phyloP scores from a whole-genome alignment of 2,888 invertebrate genomes.

The Mythimna vitellina region DNA sequence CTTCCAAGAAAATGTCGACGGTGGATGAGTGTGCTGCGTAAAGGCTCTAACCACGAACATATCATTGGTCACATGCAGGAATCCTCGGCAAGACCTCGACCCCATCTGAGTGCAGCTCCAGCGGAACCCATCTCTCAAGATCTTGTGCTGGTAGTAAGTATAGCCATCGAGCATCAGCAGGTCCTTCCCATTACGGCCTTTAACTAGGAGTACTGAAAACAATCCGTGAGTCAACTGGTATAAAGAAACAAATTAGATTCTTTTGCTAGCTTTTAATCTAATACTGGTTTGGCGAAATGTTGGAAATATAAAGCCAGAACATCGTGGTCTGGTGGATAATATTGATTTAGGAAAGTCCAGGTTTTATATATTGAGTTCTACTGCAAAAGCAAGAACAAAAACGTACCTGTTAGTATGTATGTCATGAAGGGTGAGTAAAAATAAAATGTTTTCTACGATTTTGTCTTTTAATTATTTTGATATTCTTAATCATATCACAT shows the following conservation, averaged over 20 bases:
- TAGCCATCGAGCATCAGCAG: conserved; percentile 85
- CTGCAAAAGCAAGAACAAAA: neutral
- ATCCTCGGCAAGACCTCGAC: conserved; percentile 85
- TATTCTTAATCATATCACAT: neutral
- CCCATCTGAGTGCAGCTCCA: conserved; percentile 90
- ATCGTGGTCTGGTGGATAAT: neutral
- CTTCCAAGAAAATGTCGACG: conserved; percentile 81
- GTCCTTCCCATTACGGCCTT: conserved; percentile 85
- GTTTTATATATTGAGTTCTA: neutral
- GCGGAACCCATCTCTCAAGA: conserved; percentile 83
- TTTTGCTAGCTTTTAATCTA: neutral
- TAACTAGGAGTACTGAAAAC: conserved; percentile 85
- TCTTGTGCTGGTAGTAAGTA: conserved; percentile 87
- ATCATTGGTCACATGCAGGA: conserved; percentile 83
- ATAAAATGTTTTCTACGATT: conserved; percentile 3
- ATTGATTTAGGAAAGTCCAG: neutral
- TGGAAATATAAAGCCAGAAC: neutral
- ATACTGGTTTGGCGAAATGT: neutral
- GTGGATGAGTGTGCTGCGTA: conserved; percentile 85
- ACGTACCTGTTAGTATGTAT: conserved; percentile 33
- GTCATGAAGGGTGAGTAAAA: conserved; percentile 2
- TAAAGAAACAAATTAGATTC: neutral
- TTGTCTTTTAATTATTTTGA: neutral
- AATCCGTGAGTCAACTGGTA: conserved; percentile 48
- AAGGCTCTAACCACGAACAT: conserved; percentile 84